Evolutionary conservation across 2,797 vertebrate species (phyloP), one percentile per base, ranked within the genome.

Genomic region (Iguana delicatissima): DNA sequence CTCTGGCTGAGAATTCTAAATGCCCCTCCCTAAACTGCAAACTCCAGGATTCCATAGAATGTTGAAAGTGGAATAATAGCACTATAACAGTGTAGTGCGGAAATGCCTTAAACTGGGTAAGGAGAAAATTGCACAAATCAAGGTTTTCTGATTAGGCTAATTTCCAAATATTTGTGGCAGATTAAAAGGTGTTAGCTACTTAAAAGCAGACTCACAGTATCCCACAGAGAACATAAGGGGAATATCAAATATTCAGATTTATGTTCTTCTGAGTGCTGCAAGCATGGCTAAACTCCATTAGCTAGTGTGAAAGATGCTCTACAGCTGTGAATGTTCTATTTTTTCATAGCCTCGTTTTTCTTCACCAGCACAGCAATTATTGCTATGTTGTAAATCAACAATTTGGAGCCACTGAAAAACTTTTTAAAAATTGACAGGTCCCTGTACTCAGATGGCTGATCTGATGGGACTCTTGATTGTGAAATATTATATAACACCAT

Each of bases 381-480:
- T 57, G 59, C 26, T 89, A 72, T 2, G 57, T 46, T 83, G 46
- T 13, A 77, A 89, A 67, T 89, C 83, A 92, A 64, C 38, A 72
- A 10, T 82, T 94, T 67, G 82, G 35, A 93, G 10, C 3, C 38
- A 52, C 87, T 88, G 86, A 95, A 91, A 93, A 67, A 29, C 10
- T 38, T 81, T 62, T 52, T 79, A 64, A 94, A 93, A n/a, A 88
- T 84, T 94, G 88, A 80, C 24, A 50, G 12, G 9, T 57, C 14
- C 14, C 79, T 92, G 91, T 85, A 59, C 73, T 90, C 76, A 93
- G 38, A 20, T 79, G 87, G 69, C 26, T 90, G 74, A 93, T 89
- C 52, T 92, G 86, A 90, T 84, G 72, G 55, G 85, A 93, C 76
- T 89, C 42, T 90, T 35, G 80, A 59, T 91, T 95, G 91, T 91